phyloP scores from a whole-genome alignment of 2,888 invertebrate genomes.

The Adelphocoris suturalis region DNA sequence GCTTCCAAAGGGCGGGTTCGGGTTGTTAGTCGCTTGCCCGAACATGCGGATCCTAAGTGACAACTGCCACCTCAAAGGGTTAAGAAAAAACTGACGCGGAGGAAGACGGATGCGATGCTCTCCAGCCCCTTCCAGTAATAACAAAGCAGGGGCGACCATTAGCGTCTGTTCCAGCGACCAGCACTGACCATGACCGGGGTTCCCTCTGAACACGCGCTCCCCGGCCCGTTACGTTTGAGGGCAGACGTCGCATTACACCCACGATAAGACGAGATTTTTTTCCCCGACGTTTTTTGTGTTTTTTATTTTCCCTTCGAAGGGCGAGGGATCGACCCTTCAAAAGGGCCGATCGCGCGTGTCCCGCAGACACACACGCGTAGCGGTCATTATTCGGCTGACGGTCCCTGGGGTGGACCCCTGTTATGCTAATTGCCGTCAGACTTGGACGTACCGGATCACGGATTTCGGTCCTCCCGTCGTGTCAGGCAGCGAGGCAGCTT shows the following conservation, averaged over 20 bases:
- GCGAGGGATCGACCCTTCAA: neutral
- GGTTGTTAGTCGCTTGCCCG: too few species aligned
- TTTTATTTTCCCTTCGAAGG: slow-evolving; percentile 13
- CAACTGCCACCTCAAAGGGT: neutral
- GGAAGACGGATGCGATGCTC: neutral
- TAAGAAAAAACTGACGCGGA: neutral
- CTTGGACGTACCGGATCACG: neutral
- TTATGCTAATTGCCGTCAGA: slow-evolving; percentile 16
- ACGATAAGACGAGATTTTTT: neutral
- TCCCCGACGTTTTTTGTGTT: neutral
- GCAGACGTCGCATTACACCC: neutral
- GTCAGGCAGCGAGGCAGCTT: too few species aligned
- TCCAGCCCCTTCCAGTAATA: neutral
- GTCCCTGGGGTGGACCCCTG: neutral
- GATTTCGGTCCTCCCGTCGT: neutral
- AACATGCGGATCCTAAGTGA: neutral
- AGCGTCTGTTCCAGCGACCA: neutral
- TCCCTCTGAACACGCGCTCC: neutral
- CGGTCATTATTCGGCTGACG: neutral
- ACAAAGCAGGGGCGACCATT: slow-evolving; percentile 4
- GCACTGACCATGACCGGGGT: neutral
- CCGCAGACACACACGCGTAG: neutral
- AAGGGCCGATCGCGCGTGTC: slow-evolving; percentile 6
- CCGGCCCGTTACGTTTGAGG: neutral
- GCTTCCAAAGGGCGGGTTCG: too few species aligned